phyloP scores from a whole-genome alignment of 92 coral and sea anemone genomes.

The Heliopora coerulea region DNA sequence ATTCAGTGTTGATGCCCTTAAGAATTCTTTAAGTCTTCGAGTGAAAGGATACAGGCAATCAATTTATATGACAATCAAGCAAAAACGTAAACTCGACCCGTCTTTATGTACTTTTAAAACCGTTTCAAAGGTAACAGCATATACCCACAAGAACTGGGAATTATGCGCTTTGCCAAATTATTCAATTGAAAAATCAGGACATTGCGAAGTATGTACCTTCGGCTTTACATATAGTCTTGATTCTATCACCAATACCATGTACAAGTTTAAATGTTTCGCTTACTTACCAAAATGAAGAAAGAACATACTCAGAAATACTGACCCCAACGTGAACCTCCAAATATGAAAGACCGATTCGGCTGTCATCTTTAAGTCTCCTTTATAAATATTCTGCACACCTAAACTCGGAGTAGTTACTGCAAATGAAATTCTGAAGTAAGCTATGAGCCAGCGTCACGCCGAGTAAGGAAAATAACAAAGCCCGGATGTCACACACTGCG shows the following conservation, averaged over 20 bases:
- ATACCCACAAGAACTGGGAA: neutral
- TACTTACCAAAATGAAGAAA: conserved; percentile 5
- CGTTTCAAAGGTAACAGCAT: neutral
- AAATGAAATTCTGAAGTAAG: no score
- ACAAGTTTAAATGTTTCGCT: no score
- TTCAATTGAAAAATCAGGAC: neutral
- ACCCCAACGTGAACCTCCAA: neutral
- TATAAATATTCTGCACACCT: neutral
- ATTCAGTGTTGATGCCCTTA: no score
- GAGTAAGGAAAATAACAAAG: neutral
- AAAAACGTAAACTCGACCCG: neutral
- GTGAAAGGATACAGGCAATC: neutral
- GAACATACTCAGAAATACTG: neutral
- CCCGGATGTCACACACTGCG: conserved; percentile 32
- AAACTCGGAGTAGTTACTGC: no score
- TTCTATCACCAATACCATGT: no score
- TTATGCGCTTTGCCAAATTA: neutral
- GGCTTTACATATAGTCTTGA: no score
- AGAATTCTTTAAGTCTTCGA: neutral
- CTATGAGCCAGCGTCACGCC: no score
- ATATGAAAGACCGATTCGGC: neutral
- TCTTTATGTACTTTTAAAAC: neutral
- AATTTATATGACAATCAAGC: neutral
- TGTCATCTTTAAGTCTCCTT: neutral
- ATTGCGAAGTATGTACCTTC: neutral